Conservation (phyloP, 1,140 invertebrate genomes). For the Wasmannia auropunctata region DNA sequence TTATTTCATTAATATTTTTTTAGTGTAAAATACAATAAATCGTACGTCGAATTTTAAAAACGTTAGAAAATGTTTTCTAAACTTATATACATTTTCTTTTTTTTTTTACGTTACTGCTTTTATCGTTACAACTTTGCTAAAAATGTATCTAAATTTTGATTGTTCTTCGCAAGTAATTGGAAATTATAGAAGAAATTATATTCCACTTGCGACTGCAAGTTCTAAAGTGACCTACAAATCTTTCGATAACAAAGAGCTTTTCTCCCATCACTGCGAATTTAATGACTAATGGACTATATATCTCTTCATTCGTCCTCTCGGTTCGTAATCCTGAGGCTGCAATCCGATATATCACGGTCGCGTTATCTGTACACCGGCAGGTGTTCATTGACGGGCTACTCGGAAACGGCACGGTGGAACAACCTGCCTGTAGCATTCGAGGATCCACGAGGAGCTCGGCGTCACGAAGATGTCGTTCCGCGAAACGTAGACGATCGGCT, state of each 20-base stretch:
- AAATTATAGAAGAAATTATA: neutral
- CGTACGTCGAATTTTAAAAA: neutral
- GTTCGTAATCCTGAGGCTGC: slow-evolving; percentile 20
- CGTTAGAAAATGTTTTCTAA: neutral
- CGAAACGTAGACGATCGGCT: slow-evolving; percentile 91
- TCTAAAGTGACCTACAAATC: neutral
- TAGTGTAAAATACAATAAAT: neutral
- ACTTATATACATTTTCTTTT: neutral
- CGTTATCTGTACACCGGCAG: slow-evolving; percentile 41
- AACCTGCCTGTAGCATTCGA: slow-evolving; percentile 92
- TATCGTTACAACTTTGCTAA: neutral
- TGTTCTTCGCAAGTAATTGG: neutral
- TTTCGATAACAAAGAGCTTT: neutral
- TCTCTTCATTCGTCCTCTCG: slow-evolving; percentile 4
- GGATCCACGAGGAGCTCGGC: slow-evolving; percentile 89
- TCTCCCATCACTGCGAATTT: neutral
- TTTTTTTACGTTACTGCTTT: neutral
- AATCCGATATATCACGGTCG: slow-evolving; percentile 7
- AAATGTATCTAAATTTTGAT: neutral
- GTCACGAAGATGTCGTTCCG: slow-evolving; percentile 93
- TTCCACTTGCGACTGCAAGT: neutral
- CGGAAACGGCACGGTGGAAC: neutral
- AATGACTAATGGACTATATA: neutral
- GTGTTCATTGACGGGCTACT: slow-evolving; percentile 38
- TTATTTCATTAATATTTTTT: neutral